Base-by-base conservation (phyloP, 1,140 invertebrate species). In the Penaeus vannamei region DNA sequence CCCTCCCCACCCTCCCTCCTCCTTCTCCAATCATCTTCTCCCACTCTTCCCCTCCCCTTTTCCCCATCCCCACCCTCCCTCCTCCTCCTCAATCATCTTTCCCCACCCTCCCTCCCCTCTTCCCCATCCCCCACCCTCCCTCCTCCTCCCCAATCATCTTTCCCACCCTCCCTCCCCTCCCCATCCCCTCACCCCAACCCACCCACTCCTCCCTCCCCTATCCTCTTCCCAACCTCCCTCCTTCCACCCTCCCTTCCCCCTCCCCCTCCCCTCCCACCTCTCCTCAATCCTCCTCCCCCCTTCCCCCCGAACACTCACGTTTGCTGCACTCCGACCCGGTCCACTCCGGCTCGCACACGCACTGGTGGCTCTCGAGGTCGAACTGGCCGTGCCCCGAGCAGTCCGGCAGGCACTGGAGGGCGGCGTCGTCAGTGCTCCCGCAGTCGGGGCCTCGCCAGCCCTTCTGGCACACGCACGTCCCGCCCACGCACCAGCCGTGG, bases 391-490 rank as follows among this genome's bases (percentile, higher is more conserved):
- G 97, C 5, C 96, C 96, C 4, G 97, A 97, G 93, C 98, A 99
- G 93, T 98, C 97, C 0, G 98, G 98, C 46, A 98, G 94, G 93
- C 98, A 99, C 92, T 98, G 97, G 8, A 98, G 94, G 0, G 97
- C 98, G 91, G 98, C 97, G 92, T 97, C 97, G 92, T 98, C 97
- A 94, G 97, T 97, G 90, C 97, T 95, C 84, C 96, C 96, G 93
- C 99, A 99, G 92, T 98, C 97, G 0, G 94, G 92, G 0, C 98
- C 98, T 93, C 98, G 97, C 97, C 97, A 99, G 1, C 98, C 98
- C 92, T 98, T 98, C 93, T 99, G 99, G 93, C 99, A 99, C 60
- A 98, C 95, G 93, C 99, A 99, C n/a, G 95, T 95, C 3, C 99
- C 99, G 90, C 97, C 96, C 19, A 97, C 96, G 93, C 98, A 99